phyloP scores from a whole-genome alignment of 1,140 invertebrate genomes.

The Rhopalosiphum padi region DNA sequence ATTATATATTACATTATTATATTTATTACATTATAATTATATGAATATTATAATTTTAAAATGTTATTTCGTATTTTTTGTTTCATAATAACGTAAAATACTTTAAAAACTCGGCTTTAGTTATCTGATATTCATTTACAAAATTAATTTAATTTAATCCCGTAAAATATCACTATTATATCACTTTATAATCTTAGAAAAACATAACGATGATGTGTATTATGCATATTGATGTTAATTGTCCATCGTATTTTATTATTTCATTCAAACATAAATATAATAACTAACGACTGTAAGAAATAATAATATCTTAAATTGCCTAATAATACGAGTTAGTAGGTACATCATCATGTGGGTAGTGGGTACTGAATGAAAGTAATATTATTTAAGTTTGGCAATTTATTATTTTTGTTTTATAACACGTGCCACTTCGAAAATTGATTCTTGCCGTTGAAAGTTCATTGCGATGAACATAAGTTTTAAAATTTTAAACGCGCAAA shows the following conservation, averaged over 20 bases:
- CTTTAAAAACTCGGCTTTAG: background rate
- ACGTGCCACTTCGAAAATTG: background rate
- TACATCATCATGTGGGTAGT: background rate
- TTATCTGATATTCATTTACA: background rate
- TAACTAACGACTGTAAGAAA: background rate
- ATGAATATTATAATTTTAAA: background rate
- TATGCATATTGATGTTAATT: background rate
- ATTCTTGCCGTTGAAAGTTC: background rate
- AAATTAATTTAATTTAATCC: background rate
- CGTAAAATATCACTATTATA: too few relatives aligned
- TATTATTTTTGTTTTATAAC: constrained; percentile 6
- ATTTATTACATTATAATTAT: too few relatives aligned
- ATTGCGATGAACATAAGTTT: background rate
- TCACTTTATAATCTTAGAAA: background rate
- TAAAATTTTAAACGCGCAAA: background rate
- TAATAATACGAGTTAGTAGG: background rate
- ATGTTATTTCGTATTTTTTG: background rate
- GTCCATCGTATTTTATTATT: background rate
- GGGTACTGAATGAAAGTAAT: background rate
- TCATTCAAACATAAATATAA: background rate
- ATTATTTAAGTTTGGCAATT: background rate
- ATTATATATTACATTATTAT: background rate
- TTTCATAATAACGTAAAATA: background rate
- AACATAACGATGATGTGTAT: background rate
- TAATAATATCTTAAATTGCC: background rate